Evolutionary conservation across 2,113 vertebrate genomes (phyloP), one percentile per base, ranked within the genome.

Genomic region (Otocyon megalotis): DNA sequence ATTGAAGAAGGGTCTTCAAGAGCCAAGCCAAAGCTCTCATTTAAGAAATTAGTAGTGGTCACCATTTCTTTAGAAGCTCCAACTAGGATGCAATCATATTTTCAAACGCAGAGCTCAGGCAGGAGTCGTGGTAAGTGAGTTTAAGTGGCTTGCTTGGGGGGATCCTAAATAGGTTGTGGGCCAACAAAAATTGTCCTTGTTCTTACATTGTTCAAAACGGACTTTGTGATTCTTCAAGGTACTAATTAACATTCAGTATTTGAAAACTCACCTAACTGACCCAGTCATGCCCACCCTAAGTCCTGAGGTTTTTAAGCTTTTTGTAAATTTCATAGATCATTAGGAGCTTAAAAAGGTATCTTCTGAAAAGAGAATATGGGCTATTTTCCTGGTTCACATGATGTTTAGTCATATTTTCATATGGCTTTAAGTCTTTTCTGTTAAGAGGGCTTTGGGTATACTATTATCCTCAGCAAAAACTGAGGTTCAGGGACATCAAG

Each of bases 41-140:
- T 90, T 96, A 86, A 96, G 54, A 92, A 95, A 77, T 89, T 62
- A 86, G 26, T 63, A n/a, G 54, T 74, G 74, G 11, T 87, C 32
- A 96, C 60, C 11, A 28, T 82, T 95, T 91, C 63, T 84, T 93
- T 26, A 90, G 86, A 93, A 91, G 50, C 16, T 62, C 32, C 56
- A n/a, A 63, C 11, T 54, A 65, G 77, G 17, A 94, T 62, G 20
- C 30, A 60, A 48, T 89, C 63, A n/a, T 95, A n/a, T 95, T 96
- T 97, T 92, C 71, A 63, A 86, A 97, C 43, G 53, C 65, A 90
- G 82, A 83, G 26, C 48, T 82, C 24, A 65, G 74, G 26, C 35
- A 15, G 43, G 50, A 83, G 92, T 87, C 5, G 0, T 24, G 35
- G 14, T 63, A 14, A 85, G 5, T 63, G 62, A 92, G 14, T 58